These are phyloP conservation scores for Macroramphosus scolopax DNA, from an alignment of 2,797 vertebrate genomes.

Conservation along the genomic window DNA sequence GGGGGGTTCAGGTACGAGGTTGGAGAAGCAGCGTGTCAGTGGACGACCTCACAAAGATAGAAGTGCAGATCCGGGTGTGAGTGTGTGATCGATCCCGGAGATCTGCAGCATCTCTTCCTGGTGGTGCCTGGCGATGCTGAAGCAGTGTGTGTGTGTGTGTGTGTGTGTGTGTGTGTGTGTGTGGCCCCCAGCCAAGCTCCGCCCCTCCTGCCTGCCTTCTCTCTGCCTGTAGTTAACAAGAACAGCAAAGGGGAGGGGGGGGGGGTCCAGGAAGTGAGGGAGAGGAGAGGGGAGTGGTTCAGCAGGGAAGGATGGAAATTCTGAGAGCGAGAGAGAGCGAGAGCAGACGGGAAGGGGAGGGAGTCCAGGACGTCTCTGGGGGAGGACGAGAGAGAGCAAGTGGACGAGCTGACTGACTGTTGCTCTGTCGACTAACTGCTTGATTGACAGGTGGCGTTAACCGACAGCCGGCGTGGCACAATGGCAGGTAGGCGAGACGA, in stretches of 20 bases:
- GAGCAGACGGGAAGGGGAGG: conserved; percentile 32
- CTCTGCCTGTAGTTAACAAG: conserved; percentile 43
- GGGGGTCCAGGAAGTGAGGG: conserved; percentile 23
- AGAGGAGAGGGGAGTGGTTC: conserved; percentile 27
- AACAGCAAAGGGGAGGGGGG: conserved; percentile 11
- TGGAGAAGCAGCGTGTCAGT: no score
- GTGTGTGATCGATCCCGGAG: conserved; percentile 36
- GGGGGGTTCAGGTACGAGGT: no score
- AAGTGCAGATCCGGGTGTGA: neutral
- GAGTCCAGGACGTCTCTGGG: conserved; percentile 34
- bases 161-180: conserved; percentile 26
- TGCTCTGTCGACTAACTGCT: conserved; percentile 41
- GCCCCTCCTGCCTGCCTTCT: conserved; percentile 32
- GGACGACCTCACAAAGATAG: no score
- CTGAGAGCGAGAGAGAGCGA: conserved; percentile 15
- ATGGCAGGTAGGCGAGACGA: conserved; percentile 78
- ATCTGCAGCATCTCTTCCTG: conserved; percentile 71
- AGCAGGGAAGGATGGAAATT: conserved; percentile 16
- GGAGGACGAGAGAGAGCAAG: conserved; percentile 34
- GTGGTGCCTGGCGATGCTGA: conserved; percentile 68
- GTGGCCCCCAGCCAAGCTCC: conserved; percentile 52
- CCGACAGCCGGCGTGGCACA: conserved; percentile 8
- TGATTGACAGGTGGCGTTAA: conserved; percentile 64
- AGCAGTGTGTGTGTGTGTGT: conserved; percentile 35
- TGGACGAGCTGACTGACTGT: conserved; percentile 26